These are phyloP conservation scores for Drosophila paucipuncta DNA, from an alignment of 2,888 invertebrate genomes.

Conservation along the genomic window DNA sequence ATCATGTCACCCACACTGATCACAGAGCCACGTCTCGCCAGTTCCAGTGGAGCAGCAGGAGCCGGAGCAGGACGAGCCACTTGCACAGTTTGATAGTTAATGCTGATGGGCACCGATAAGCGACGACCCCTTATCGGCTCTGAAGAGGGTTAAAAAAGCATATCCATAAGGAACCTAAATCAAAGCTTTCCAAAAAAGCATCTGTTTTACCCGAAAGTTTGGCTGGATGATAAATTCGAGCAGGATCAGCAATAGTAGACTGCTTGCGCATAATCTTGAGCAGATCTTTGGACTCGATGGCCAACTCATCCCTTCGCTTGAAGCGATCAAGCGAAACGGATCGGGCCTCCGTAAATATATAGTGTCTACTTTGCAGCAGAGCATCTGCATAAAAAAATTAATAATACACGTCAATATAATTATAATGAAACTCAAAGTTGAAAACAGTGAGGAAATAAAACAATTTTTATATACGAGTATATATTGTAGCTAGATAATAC, in stretches of 20 bases:
- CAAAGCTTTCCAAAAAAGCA: background rate
- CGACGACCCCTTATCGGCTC: constrained; percentile 66
- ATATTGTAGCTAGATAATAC: constrained; percentile 40
- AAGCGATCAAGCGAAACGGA: constrained; percentile 81
- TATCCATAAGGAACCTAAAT: background rate
- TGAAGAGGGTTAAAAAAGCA: constrained; percentile 23
- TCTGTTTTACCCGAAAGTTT: constrained; percentile 49
- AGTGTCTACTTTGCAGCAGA: constrained; percentile 59
- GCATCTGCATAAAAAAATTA: constrained; percentile 47
- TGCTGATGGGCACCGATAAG: constrained; percentile 76
- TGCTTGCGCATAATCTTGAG: constrained; percentile 43
- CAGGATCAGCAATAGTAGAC: constrained; percentile 41
- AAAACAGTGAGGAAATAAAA: constrained; percentile 37
- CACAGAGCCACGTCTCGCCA: constrained; percentile 66
- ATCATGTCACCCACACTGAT: constrained; percentile 50
- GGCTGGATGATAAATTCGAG: constrained; percentile 24
- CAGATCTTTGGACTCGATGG: constrained; percentile 2
- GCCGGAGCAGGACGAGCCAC: constrained; percentile 25
- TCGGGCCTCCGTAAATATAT: constrained; percentile 66
- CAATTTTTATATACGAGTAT: constrained; percentile 26
- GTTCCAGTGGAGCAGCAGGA: constrained; percentile 35
- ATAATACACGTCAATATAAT: constrained; percentile 2
- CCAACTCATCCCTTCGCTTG: constrained; percentile 31
- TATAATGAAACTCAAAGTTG: constrained; percentile 3
- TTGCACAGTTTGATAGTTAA: constrained; percentile 73